Evolutionary conservation across 2,797 vertebrate genomes (phyloP), one percentile per base, ranked within the genome.

Genomic region (Amblyopsis hoosieri): DNA sequence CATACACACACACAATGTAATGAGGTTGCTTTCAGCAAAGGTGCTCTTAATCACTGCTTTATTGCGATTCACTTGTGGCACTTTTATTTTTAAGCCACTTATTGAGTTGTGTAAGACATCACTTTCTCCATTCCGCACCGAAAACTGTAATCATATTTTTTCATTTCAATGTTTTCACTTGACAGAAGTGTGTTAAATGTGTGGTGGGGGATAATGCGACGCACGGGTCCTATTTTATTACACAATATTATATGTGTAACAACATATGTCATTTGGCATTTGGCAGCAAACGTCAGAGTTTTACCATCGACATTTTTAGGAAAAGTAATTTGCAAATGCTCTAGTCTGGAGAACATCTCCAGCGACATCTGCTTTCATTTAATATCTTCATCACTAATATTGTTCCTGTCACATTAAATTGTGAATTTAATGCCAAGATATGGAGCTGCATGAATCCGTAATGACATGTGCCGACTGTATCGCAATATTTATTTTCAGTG

Each of bases 281-380:
- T 45, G 66, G 56, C 59, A 54, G 53, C 9, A 53, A 23, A 14
- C 60, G 23, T 37, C 37, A 6, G 9, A 37, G 37, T 7, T 37
- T 37, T 42, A 9, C 37, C 37, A 42, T 42, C 37, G 8, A 42
- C 1, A 42, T 2, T 2, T 7, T 8, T 42, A 9, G 7, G 9
- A 42, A 42, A 42, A 7, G 37, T 42, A 42, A 42, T 42, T 42
- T 42, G 69, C 78, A 72, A 48, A 57, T 15, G 66, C 59, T 75
- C 49, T 67, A 53, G 64, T 42, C 8, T 42, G 37, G 37, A 42
- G 37, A 42, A 29, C 23, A 4, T 29, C 23, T 29, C 23, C 23
- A 29, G 23, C 37, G 74, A 51, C 81, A 87, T 72, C 76, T 85
- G 85, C 77, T 79, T 68, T 48, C 54, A 19, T 71, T 78, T 50